These are phyloP conservation scores for Cuniculus paca DNA, from an alignment of 2,797 vertebrate species.

Conservation along the genomic window DNA sequence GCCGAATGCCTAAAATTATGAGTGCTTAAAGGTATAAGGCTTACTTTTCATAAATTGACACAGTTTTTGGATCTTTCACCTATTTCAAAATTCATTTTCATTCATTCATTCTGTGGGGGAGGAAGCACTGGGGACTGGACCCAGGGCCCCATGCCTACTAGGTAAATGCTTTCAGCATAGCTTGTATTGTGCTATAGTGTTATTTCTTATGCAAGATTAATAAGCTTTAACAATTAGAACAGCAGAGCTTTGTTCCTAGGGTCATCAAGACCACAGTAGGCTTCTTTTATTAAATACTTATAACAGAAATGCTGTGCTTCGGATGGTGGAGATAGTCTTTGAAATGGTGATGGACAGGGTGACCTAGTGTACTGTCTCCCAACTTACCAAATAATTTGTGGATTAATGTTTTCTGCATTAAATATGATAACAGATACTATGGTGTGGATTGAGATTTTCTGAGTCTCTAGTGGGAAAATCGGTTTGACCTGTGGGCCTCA, in stretches of 20 bases:
- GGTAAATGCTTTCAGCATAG: neutral
- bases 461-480: neutral
- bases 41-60: constrained; percentile 59
- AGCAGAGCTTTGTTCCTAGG: constrained; percentile 11
- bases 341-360: neutral
- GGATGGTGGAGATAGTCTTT: constrained; percentile 45
- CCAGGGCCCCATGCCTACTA: neutral
- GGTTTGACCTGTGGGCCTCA: neutral
- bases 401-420: constrained; percentile 30
- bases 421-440: constrained; percentile 36
- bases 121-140: no score
- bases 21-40: constrained; percentile 1
- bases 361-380: constrained; percentile 38
- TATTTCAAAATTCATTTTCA: neutral
- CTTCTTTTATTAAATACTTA: constrained; percentile 34
- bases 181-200: neutral
- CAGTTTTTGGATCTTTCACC: neutral
- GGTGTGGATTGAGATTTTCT: constrained; percentile 21
- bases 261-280: neutral
- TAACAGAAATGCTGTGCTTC: constrained; percentile 27
- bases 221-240: constrained; percentile 31
- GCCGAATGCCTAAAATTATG: constrained; percentile 35
- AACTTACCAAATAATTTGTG: constrained; percentile 15
- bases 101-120: neutral
- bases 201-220: constrained; percentile 49